Evolutionary conservation across 2,113 vertebrate genomes (phyloP).

Genomic region (Apteryx mantelli): DNA sequence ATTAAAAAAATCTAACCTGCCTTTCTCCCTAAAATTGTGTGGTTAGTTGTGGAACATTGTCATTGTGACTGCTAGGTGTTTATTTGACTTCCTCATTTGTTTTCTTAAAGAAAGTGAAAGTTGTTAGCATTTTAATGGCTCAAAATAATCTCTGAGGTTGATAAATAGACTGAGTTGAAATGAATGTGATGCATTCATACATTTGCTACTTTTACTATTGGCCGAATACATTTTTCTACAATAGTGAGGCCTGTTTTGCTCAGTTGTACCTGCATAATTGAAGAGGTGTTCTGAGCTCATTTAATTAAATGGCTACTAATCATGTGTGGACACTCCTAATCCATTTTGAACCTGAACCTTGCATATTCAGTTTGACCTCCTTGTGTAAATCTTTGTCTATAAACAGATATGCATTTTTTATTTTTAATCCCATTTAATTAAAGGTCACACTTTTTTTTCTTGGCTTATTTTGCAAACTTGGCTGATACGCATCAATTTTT

Average conservation of each 20-base stretch:
- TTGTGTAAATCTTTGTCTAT: background rate
- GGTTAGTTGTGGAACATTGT: background rate
- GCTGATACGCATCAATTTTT: background rate
- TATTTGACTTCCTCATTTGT: background rate
- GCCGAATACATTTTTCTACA: background rate
- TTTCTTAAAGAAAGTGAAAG: slow-evolving; percentile 50
- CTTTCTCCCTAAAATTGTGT: background rate
- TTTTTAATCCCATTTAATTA: background rate
- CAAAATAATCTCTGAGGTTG: background rate
- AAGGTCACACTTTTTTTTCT: background rate
- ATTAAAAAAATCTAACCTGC: background rate
- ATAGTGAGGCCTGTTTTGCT: background rate
- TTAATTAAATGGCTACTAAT: background rate
- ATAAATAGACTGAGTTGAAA: background rate
- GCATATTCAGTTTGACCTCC: background rate
- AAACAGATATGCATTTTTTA: background rate
- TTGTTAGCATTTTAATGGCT: background rate
- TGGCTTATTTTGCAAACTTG: background rate
- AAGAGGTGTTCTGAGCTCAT: background rate
- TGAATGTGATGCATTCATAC: background rate
- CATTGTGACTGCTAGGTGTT: background rate
- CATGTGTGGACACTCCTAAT: background rate
- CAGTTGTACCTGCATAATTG: background rate
- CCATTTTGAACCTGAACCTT: background rate
- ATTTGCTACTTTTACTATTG: background rate